Evolutionary conservation across 1,140 invertebrate species (phyloP), one percentile per base, ranked within the genome.

Genomic region (Philaenus spumarius): DNA sequence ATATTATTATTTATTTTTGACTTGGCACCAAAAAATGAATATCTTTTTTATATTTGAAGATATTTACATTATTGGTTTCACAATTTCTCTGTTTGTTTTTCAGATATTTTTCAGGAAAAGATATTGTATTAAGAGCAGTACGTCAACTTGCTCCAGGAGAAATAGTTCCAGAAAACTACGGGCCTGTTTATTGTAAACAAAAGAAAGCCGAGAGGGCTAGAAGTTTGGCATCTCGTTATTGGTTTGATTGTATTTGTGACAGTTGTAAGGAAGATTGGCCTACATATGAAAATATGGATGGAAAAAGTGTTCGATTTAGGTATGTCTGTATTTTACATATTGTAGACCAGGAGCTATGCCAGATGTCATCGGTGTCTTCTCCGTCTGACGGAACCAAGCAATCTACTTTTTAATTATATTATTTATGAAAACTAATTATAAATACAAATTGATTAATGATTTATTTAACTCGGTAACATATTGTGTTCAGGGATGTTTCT

Each of bases 251-350:
- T 68, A 70, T 75, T 22, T 97, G 94, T 69, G 74, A 79, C 62
- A 82, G 93, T 0, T 97, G 94, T 66, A 67, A 75, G 40, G 77
- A 88, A 51, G 81, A 93, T 60, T 95, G 92, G 91, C 90, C 92
- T 1, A 71, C 80, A 17, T 86, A 90, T 67, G 75, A 82, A 12
- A 75, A 90, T 20, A 84, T 94, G 73, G 80, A 80, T 63, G 68
- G 70, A 46, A 68, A 63, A 71, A 42, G 30, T 19, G 6, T 53
- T 20, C 30, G 37, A 2, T 22, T 53, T 2, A 53, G 50, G 50
- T 53, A 37, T 17, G 15, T 45, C 6, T 15, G 14, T 7, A 37
- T 9, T 9, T 37, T 37, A 11, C 9, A n/a, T 37, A n/a, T 37
- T 37, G 9, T 37, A 37, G n/a, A 37, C n/a, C n/a, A n/a, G n/a